Evolutionary conservation across 2,797 vertebrate genomes (phyloP).

Genomic region (Hybognathus amarus): DNA sequence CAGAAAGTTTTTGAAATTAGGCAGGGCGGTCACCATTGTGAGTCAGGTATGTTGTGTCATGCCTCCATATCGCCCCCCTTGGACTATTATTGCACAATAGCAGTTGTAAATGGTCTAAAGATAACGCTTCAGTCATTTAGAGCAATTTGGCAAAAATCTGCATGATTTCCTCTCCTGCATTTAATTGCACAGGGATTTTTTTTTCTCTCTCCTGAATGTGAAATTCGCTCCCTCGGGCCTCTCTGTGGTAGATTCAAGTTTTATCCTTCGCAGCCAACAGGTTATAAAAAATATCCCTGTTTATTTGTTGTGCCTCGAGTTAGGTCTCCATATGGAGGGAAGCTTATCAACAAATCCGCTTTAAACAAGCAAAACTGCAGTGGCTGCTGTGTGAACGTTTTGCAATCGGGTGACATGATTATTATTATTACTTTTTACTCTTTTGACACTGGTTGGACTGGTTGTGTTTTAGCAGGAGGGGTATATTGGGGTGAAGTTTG

Average conservation of each 20-base stretch:
- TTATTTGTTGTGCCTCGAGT: conserved; percentile 25
- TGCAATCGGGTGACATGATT: background rate
- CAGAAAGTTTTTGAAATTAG: conserved; percentile 35
- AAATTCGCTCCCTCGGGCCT: background rate
- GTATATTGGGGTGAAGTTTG: conserved; percentile 33
- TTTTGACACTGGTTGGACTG: conserved; percentile 7
- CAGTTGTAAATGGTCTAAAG: conserved; percentile 24
- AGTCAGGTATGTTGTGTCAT: conserved; percentile 24
- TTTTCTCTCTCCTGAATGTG: background rate
- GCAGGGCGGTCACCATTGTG: background rate
- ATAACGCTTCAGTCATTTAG: conserved; percentile 6
- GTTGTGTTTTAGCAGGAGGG: conserved; percentile 17
- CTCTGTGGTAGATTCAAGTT: conserved; percentile 8
- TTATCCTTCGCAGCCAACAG: conserved; percentile 17
- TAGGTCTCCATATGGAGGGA: background rate
- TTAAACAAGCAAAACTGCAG: background rate
- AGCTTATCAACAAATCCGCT: conserved; percentile 7
- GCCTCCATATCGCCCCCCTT: background rate
- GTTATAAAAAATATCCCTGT: conserved; percentile 33
- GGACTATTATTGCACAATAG: conserved; percentile 32
- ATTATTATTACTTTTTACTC: background rate
- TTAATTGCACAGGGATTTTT: conserved; percentile 21
- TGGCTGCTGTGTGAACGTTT: background rate
- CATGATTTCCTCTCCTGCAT: conserved; percentile 7
- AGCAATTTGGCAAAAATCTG: background rate